phyloP scores from a whole-genome alignment of 2,797 vertebrate species.

The Trachurus trachurus region DNA sequence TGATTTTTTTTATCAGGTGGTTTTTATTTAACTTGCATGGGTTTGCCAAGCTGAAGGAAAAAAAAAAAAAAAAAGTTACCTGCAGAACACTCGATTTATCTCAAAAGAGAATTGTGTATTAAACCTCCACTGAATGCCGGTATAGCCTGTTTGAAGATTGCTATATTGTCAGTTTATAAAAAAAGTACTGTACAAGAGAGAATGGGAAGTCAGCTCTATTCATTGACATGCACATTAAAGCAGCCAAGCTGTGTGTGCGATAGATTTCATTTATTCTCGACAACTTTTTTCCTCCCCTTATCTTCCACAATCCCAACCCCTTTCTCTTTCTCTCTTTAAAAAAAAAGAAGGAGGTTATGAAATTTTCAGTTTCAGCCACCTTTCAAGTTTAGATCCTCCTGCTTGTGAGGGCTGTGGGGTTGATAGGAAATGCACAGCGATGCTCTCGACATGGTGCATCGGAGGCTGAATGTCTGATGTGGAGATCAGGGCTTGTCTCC shows the following conservation, averaged over 20 bases:
- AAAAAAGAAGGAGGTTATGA: neutral
- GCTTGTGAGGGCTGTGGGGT: neutral
- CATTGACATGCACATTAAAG: constrained; percentile 8
- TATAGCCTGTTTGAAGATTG: neutral
- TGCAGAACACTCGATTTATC: neutral
- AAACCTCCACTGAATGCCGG: neutral
- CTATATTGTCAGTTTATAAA: neutral
- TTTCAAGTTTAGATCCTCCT: constrained; percentile 13
- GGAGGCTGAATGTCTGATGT: constrained; percentile 18
- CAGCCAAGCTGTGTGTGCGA: neutral
- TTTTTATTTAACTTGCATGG: constrained; percentile 15
- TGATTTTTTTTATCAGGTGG: neutral
- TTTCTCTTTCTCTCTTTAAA: neutral
- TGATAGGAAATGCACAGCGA: constrained; percentile 10
- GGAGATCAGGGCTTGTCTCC: constrained; percentile 24
- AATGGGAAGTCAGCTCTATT: neutral
- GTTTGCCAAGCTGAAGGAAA: neutral
- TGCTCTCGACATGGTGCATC: constrained; percentile 1
- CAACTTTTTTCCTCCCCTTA: neutral
- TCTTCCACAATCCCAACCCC: neutral
- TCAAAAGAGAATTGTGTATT: constrained; percentile 22
- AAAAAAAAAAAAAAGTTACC: neutral
- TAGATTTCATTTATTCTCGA: constrained; percentile 19
- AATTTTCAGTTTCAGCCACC: constrained; percentile 10
- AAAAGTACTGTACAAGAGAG: neutral